Conservation (phyloP, 2,888 invertebrate species). For the Capitulum mitella region DNA sequence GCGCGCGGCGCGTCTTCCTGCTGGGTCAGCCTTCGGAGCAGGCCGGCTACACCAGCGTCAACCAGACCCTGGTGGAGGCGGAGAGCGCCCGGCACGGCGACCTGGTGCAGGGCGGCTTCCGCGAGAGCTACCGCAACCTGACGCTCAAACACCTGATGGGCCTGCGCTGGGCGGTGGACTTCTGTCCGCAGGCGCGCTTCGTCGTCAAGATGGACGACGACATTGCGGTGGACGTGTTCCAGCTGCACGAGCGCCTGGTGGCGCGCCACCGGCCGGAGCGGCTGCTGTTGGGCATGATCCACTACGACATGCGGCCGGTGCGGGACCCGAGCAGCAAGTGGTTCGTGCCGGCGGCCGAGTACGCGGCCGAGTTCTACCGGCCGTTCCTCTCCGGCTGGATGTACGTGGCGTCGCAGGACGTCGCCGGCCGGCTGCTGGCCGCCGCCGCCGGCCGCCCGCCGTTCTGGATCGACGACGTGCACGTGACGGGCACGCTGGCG, state of each 20-base stretch:
- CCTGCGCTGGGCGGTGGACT: conserved; percentile 60
- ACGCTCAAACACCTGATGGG: conserved; percentile 79
- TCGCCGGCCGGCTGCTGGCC: conserved; percentile 53
- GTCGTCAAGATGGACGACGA: conserved; percentile 78
- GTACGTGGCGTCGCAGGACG: conserved; percentile 63
- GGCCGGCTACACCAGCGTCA: conserved; percentile 31
- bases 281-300: conserved; percentile 33
- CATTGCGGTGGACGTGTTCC: conserved; percentile 61
- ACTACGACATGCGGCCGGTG: conserved; percentile 39
- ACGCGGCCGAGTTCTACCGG: conserved; percentile 56
- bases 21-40: conserved; percentile 48
- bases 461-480: conserved; percentile 90
- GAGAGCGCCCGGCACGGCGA: conserved; percentile 51
- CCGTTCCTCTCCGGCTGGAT: conserved; percentile 74
- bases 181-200: conserved; percentile 55
- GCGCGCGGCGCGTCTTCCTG: conserved; percentile 60
- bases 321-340: conserved; percentile 65
- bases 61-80: conserved; percentile 43
- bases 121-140: conserved; percentile 70
- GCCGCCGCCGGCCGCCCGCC: conserved; percentile 49
- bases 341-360: conserved; percentile 66
- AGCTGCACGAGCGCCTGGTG: conserved; percentile 43
- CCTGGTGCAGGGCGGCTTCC: conserved; percentile 66
- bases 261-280: conserved; percentile 29
- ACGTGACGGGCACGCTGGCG: conserved; percentile 70